Base-by-base conservation (phyloP, 2,888 invertebrate genomes). In the Liopterus haemorrhoidalis region DNA sequence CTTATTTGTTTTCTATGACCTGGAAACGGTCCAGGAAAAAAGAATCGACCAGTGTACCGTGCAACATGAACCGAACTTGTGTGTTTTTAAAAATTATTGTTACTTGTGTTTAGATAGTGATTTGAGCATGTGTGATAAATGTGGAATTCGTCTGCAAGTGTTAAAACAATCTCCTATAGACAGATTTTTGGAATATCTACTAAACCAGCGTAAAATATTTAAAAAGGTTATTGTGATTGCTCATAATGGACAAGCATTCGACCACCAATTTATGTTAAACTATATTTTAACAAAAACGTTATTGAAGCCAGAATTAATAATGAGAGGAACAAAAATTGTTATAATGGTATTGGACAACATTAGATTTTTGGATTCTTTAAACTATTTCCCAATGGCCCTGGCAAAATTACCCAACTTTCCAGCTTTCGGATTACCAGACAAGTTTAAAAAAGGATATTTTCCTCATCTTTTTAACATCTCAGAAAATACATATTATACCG, bases 361-460 rank as follows among this genome's bases (percentile, higher is more conserved):
- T 1, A 39, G 44, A 15, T 58, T 57, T 49, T 43, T 54, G 20
- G 54, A 57, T 31, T 51, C 51, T 43, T 31, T 55, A 5, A 58
- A 55, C 48, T 59, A 58, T 42, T 55, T 60, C 28, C 57, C 55
- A 6, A 57, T 58, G 55, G 37, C 49, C 19, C 45, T 57, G 9
- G 21, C 45, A 3, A 42, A 39, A 18, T 21, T 60, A 3, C 56
- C 58, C 1, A 56, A 57, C 49, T n/a, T n/a, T n/a, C n/a, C n/a
- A n/a, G 51, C 57, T 3, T 57, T 60, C 38, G 56, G 50, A 25
- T 46, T 60, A 6, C 8, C 43, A 1, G 47, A 37, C 2, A 36
- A 40, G 5, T 21, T 35, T 2, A 49, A 44, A 15, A 58, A 59
- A 45, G 55, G 54, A 0, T 49, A 50, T 30, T 58, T 58, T 46